These are phyloP conservation scores for Siniperca undulata DNA, from an alignment of 2,797 vertebrate species.

Conservation along the genomic window DNA sequence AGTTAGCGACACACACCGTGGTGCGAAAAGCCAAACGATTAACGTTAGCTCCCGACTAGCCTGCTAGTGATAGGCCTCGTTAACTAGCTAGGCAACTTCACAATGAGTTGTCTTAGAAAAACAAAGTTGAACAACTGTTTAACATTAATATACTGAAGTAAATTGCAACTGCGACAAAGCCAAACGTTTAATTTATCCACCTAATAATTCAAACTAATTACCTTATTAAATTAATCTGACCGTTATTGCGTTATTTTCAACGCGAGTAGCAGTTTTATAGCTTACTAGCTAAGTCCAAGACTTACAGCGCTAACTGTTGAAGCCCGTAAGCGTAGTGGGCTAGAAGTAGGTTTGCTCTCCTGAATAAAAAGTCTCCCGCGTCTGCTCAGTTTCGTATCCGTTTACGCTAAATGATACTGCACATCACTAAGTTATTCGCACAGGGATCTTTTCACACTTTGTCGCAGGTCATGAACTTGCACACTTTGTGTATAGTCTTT, in stretches of 20 bases:
- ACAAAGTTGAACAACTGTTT: constrained; percentile 37
- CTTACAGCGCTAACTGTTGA: background rate
- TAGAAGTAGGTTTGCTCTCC: background rate
- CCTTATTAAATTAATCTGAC: rapidly evolving
- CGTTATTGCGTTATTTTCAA: background rate
- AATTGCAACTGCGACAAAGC: background rate
- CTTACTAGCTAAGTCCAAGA: constrained; percentile 1
- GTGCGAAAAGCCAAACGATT: rapidly evolving
- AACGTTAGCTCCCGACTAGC: constrained; percentile 34
- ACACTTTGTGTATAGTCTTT: background rate
- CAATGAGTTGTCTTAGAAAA: constrained; percentile 37
- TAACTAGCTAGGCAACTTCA: constrained; percentile 48
- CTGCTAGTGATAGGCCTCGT: constrained; percentile 58
- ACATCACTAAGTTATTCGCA: background rate
- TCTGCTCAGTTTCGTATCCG: background rate
- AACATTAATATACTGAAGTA: background rate
- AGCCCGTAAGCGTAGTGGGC: background rate
- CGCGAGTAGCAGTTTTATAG: background rate
- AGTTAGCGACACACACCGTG: too few relatives aligned
- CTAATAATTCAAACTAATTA: background rate
- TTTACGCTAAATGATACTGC: background rate
- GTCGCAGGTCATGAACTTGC: background rate
- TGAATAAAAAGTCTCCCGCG: background rate
- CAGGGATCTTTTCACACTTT: background rate
- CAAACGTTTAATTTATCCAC: rapidly evolving